Evolutionary conservation across 2,113 vertebrate species (phyloP), one percentile per base, ranked within the genome.

Genomic region (Proterorhinus semilunaris): DNA sequence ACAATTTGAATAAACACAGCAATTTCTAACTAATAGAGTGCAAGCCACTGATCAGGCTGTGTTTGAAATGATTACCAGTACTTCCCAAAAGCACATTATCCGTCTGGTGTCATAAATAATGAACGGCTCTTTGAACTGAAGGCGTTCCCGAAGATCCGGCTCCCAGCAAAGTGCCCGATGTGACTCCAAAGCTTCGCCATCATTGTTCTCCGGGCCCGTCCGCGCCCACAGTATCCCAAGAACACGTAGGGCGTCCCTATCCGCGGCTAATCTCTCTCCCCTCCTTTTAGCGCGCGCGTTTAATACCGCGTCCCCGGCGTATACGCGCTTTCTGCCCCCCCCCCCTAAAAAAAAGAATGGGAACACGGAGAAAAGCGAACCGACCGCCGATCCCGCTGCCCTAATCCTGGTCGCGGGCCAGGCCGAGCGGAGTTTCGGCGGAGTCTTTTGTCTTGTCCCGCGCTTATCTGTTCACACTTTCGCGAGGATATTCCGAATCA

Each of bases 401-500:
- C 81, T 87, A 90, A 87, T 88, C 91, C 86, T 89, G 69, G 87
- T 89, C 87, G 84, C 85, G 86, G 86, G 83, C 88, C 83, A 50
- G 61, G 81, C 65, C 2, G 76, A 88, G 83, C 81, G 74, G 82
- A 90, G 85, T 82, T 80, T 85, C 78, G 75, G 51, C n/a, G 69
- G 83, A 84, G 86, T 83, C 68, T 81, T 36, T 91, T 92, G 89
- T 88, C 81, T 91, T 78, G 71, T 57, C 71, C 72, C 79, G 71
- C 88, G 81, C 89, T 91, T 90, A 88, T 91, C 89, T 88, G 87
- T 89, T 91, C 88, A 92, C 91, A 92, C 90, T 92, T 92, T 91
- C 85, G 89, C 84, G 8, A 88, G 91, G 92, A 92, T 91, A 88
- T 85, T 85, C 85, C 88, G 91, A 93, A 93, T 93, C 92, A 93